These are phyloP conservation scores for Dicrostonyx torquatus DNA, from an alignment of 2,797 vertebrate genomes.

Conservation along the genomic window DNA sequence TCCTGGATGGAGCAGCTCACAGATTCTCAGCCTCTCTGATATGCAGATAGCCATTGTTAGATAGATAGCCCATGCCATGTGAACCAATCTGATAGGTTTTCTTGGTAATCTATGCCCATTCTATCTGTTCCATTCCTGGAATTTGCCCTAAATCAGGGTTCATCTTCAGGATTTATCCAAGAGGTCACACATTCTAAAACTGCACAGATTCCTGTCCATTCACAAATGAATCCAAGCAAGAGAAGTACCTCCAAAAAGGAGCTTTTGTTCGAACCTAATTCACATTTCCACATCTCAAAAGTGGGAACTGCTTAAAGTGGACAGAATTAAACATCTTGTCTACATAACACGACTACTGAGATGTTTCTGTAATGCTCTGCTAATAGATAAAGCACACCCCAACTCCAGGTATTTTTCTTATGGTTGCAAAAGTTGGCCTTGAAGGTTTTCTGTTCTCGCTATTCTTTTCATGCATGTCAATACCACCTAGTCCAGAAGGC, in stretches of 20 bases:
- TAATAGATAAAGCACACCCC: background rate
- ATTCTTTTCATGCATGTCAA: background rate
- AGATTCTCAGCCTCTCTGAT: background rate
- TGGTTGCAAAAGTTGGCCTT: background rate
- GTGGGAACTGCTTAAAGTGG: background rate
- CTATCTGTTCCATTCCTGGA: background rate
- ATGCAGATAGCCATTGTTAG: background rate
- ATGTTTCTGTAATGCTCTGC: background rate
- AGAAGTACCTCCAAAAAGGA: constrained; percentile 2
- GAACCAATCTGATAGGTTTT: background rate
- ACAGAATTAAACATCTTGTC: background rate
- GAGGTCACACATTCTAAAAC: background rate
- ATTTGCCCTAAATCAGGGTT: background rate
- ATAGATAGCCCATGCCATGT: background rate
- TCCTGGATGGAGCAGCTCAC: background rate
- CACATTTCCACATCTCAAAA: background rate
- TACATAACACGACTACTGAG: background rate
- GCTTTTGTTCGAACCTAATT: background rate
- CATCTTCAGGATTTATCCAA: background rate
- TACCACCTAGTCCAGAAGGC: background rate
- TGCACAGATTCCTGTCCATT: background rate
- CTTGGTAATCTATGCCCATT: background rate
- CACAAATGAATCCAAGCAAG: background rate
- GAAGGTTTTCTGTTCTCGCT: background rate
- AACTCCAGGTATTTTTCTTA: constrained; percentile 46